Percentiles rank a stretch among this genome's conserved stretches.
Evolutionary conservation across 2,888 invertebrate genomes (phyloP).

Genomic region (Oscheius onirici): DNA sequence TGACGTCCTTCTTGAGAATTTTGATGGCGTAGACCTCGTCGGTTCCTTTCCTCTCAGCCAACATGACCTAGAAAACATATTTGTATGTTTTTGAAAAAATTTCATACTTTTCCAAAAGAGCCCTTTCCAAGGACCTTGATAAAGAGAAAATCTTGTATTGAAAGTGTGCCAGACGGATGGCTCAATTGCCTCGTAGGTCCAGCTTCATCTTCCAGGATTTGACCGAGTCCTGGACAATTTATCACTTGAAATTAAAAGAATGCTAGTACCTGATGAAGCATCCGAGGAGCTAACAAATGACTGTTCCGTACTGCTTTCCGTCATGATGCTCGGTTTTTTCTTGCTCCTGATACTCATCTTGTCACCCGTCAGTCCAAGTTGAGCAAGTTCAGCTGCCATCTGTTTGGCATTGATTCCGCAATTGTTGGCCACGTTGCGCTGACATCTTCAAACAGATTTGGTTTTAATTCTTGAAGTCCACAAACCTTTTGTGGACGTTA

Average conservation of each 20-base stretch:
- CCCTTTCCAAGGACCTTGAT: constrained; percentile 99
- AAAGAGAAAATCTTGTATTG: constrained; percentile 86
- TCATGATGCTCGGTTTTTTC: constrained; percentile 69
- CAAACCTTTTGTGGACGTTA: constrained; percentile 91
- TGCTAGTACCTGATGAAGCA: constrained; percentile 29
- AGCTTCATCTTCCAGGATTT: constrained; percentile 32
- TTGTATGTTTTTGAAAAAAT: not conserved
- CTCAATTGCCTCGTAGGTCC: not conserved
- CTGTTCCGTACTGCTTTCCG: constrained; percentile 53
- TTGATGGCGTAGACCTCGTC: constrained; percentile 83
- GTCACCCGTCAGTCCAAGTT: constrained; percentile 89
- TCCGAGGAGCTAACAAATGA: constrained; percentile 36
- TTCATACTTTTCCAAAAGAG: constrained; percentile 85
- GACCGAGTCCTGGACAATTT: constrained; percentile 23
- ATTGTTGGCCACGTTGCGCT: constrained; percentile 98
- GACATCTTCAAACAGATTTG: constrained; percentile 79
- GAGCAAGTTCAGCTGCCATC: constrained; percentile 91
- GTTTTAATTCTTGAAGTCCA: not conserved
- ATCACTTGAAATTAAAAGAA: not conserved
- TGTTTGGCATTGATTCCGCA: constrained; percentile 97
- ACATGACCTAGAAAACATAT: constrained; percentile 81
- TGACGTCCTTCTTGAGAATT: constrained; percentile 94
- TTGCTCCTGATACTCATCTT: constrained; percentile 79
- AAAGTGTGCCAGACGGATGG: constrained; percentile 38
- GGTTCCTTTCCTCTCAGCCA: constrained; percentile 90